Percentiles rank a stretch among this genome's conserved stretches.
These are phyloP conservation scores for Lutraria rhynchaena DNA, from an alignment of 1,140 invertebrate species.

Conservation along the genomic window DNA sequence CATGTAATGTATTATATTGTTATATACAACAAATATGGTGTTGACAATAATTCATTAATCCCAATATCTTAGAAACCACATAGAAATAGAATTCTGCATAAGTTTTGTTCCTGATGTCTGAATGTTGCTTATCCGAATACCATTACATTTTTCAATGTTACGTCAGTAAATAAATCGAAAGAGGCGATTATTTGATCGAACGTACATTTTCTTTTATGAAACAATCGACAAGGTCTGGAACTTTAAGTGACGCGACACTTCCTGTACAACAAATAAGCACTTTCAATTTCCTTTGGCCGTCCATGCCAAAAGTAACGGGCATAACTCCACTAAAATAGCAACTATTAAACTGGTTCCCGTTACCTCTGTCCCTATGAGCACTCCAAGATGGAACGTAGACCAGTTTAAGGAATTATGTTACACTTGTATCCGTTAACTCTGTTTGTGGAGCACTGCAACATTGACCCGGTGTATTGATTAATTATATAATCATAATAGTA, in stretches of 20 bases:
- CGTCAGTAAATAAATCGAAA: neutral
- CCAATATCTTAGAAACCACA: neutral
- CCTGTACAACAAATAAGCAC: constrained; percentile 93
- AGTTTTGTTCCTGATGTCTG: neutral
- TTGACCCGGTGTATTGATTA: too few species aligned
- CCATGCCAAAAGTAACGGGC: too few species aligned
- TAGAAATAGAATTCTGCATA: constrained; percentile 50
- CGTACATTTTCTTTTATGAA: constrained; percentile 78
- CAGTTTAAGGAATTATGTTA: too few species aligned
- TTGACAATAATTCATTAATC: constrained; percentile 19
- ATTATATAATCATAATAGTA: too few species aligned
- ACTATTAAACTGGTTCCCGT: too few species aligned
- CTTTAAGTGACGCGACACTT: constrained; percentile 95
- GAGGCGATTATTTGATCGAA: neutral
- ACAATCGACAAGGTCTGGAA: constrained; percentile 87
- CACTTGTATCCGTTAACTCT: too few species aligned
- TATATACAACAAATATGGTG: too few species aligned
- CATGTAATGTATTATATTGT: too few species aligned
- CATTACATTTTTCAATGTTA: constrained; percentile 55
- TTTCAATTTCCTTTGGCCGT: constrained; percentile 17
- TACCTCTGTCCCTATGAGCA: too few species aligned
- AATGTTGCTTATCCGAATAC: constrained; percentile 2
- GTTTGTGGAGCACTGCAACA: too few species aligned
- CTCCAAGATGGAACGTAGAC: too few species aligned
- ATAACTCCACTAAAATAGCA: too few species aligned